Conservation (phyloP, 2,888 invertebrate genomes). For the Andrena dorsata region DNA sequence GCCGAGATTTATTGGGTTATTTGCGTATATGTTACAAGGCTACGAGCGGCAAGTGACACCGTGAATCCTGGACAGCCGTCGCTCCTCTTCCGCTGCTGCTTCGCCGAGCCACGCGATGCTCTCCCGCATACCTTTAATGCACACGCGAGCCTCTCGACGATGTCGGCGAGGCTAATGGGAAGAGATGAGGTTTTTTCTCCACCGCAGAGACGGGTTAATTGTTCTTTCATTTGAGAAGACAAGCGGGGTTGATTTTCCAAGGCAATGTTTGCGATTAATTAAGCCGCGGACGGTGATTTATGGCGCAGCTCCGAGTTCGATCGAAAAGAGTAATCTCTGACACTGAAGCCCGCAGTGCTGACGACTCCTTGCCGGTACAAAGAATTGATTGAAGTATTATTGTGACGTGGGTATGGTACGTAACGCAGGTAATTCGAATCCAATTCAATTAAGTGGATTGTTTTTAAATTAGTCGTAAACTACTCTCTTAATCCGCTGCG, state of each 20-base stretch:
- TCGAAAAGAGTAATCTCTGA: too few relatives aligned
- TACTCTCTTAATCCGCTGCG: too few relatives aligned
- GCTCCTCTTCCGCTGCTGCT: conserved; percentile 30
- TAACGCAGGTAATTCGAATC: too few relatives aligned
- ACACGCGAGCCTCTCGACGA: background rate
- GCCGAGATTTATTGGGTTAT: conserved; percentile 82
- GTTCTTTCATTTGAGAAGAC: background rate
- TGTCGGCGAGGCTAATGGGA: background rate
- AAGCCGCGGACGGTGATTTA: conserved; percentile 18
- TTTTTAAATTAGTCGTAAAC: too few relatives aligned
- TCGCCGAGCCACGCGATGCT: background rate
- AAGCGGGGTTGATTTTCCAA: background rate
- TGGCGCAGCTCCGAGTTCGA: background rate
- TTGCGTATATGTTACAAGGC: conserved; percentile 84
- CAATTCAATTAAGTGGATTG: too few relatives aligned
- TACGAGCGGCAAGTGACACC: conserved; percentile 64
- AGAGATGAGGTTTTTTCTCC: background rate
- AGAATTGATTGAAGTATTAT: background rate
- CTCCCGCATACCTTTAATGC: background rate
- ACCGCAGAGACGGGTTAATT: background rate
- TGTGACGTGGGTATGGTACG: too few relatives aligned
- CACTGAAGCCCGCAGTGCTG: background rate
- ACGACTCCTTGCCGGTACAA: background rate
- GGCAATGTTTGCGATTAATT: conserved; percentile 17
- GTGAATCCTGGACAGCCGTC: conserved; percentile 57